Evolutionary conservation across 2,797 vertebrate species (phyloP).

Genomic region (Tenualosa thibaudeaui): DNA sequence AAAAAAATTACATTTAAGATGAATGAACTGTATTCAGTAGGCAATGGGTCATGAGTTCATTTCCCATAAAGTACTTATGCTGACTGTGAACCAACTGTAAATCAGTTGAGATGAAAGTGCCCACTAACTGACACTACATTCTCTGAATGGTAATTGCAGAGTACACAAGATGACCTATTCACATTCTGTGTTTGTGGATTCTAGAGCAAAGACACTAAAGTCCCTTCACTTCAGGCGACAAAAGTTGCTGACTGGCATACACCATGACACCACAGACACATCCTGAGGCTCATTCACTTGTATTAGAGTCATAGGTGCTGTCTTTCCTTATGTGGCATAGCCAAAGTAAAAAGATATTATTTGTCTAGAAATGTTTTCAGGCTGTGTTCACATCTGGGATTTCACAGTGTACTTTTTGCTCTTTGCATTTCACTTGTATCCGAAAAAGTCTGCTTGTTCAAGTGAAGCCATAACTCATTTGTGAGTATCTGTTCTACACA

Average conservation of each 20-base stretch:
- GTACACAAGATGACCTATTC: background rate
- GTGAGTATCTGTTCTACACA: constrained; percentile 55
- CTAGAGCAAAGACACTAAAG: background rate
- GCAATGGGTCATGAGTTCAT: background rate
- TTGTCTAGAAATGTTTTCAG: constrained; percentile 56
- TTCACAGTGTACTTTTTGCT: constrained; percentile 49
- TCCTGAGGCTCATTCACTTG: background rate
- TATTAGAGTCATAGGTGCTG: background rate
- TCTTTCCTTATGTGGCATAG: constrained; percentile 45
- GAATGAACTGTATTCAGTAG: background rate
- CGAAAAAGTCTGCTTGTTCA: background rate
- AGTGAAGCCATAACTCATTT: constrained; percentile 54
- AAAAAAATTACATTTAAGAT: background rate
- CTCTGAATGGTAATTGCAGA: constrained; percentile 1
- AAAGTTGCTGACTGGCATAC: background rate
- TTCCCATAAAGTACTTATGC: background rate
- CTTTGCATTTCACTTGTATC: constrained; percentile 51
- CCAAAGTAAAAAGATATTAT: constrained; percentile 58
- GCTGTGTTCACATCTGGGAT: constrained; percentile 53
- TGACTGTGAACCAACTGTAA: constrained; percentile 11
- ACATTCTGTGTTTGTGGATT: background rate
- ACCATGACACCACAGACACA: background rate
- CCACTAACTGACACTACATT: constrained; percentile 1
- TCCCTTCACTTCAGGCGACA: background rate
- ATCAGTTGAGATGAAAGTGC: constrained; percentile 2